Evolutionary conservation across 2,113 vertebrate genomes (phyloP).

Genomic region (Aphelocoma coerulescens): DNA sequence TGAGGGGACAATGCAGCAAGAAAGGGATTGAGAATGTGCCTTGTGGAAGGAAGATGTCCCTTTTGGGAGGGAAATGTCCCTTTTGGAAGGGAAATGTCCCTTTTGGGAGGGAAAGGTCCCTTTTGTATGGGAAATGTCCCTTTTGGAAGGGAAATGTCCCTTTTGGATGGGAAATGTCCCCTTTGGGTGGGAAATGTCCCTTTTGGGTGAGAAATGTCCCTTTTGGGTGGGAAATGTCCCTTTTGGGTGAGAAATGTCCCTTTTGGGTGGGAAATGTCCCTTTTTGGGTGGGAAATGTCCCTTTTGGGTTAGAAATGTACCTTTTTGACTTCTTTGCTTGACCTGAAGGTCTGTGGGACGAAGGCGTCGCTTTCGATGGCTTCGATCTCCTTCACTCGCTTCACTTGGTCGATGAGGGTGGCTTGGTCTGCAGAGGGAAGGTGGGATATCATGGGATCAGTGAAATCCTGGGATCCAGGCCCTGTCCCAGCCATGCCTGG

Average conservation of each 20-base stretch:
- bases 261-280: neutral
- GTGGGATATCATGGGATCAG: neutral
- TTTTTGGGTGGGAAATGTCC: constrained; percentile 60
- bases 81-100: constrained; percentile 49
- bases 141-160: too few relatives aligned
- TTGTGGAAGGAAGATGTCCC: neutral
- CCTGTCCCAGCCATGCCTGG: neutral
- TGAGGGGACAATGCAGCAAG: neutral
- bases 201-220: constrained; percentile 65
- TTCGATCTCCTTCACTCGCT: constrained; percentile 94
- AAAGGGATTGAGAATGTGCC: neutral
- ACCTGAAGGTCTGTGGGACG: constrained; percentile 94
- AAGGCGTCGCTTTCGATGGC: constrained; percentile 97
- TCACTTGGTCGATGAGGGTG: constrained; percentile 91
- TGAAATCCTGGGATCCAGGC: neutral
- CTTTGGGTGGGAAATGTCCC: neutral
- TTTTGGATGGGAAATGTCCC: neutral
- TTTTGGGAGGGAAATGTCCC: constrained; percentile 65
- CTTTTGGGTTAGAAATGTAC: constrained; percentile 59
- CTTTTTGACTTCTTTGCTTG: constrained; percentile 88
- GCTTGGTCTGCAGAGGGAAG: constrained; percentile 78
- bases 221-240: constrained; percentile 52
- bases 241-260: neutral
- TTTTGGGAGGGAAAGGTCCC: constrained; percentile 62
- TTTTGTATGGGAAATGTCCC: constrained; percentile 63